Conservation (phyloP, 2,888 invertebrate genomes). For the Erebia palarica region DNA sequence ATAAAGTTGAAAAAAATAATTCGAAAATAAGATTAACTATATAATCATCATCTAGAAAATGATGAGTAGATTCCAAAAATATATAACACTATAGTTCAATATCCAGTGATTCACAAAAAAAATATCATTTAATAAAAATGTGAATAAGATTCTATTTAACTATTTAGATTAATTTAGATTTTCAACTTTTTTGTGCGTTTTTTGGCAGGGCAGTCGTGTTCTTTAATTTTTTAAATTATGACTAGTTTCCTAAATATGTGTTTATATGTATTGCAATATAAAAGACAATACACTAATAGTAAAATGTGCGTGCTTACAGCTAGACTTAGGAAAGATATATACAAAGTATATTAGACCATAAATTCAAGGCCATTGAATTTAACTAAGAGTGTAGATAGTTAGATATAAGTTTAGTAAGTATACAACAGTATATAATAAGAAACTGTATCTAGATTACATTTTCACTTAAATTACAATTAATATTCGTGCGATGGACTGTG, state of each 20-base stretch:
- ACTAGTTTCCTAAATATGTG: conserved; percentile 36
- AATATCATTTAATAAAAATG: too few relatives aligned
- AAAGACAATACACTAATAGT: conserved; percentile 45
- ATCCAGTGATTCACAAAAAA: too few relatives aligned
- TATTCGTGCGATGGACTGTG: conserved; percentile 26
- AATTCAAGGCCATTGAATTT: conserved; percentile 51
- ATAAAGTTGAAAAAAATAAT: too few relatives aligned
- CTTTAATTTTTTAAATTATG: too few relatives aligned
- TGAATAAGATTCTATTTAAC: too few relatives aligned
- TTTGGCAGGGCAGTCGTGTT: too few relatives aligned
- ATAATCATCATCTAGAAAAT: too few relatives aligned
- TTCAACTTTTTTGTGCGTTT: too few relatives aligned
- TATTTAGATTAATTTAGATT: too few relatives aligned
- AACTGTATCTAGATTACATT: conserved; percentile 26
- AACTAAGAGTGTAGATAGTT: conserved; percentile 28
- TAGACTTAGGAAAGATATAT: conserved; percentile 46
- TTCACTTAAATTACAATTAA: conserved; percentile 27
- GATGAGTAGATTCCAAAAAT: too few relatives aligned
- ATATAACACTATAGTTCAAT: too few relatives aligned
- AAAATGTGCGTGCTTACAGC: conserved; percentile 68
- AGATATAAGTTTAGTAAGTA: conserved; percentile 32
- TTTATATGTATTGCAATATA: conserved; percentile 46
- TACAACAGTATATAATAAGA: conserved; percentile 35
- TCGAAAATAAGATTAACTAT: too few relatives aligned
- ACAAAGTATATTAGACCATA: conserved; percentile 51